phyloP scores from a whole-genome alignment of 1,140 invertebrate genomes.

The Drosophila insularis region DNA sequence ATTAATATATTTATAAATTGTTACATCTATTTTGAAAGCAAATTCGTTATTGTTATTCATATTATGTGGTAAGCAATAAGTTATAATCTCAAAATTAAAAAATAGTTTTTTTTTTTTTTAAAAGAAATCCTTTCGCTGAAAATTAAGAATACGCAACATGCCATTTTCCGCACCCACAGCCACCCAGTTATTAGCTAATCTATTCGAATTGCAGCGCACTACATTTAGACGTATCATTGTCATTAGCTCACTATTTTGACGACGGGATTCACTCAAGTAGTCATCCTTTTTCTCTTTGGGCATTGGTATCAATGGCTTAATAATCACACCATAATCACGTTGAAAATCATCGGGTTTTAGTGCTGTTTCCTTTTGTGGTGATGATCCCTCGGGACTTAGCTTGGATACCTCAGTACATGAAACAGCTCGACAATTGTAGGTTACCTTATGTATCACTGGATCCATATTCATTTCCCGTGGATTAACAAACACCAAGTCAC shows the following conservation, averaged over 20 bases:
- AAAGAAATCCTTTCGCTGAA: slow-evolving; percentile 39
- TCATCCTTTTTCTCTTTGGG: background rate
- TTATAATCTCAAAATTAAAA: slow-evolving; percentile 9
- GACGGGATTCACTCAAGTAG: slow-evolving; percentile 39
- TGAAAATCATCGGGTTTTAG: slow-evolving; percentile 39
- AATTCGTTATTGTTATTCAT: background rate
- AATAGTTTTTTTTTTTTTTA: background rate
- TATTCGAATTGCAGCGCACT: slow-evolving; percentile 64
- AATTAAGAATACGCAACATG: slow-evolving; percentile 62
- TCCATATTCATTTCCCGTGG: slow-evolving; percentile 43
- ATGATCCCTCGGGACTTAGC: slow-evolving; percentile 8
- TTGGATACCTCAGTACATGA: slow-evolving; percentile 34
- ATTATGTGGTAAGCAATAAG: background rate
- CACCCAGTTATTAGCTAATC: slow-evolving; percentile 37
- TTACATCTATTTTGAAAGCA: slow-evolving; percentile 1
- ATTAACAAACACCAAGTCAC: slow-evolving; percentile 57
- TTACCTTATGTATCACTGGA: slow-evolving; percentile 8
- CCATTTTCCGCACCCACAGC: slow-evolving; percentile 72
- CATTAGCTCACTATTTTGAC: slow-evolving; percentile 25
- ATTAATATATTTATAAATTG: background rate
- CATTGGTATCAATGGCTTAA: slow-evolving; percentile 40
- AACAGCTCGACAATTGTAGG: slow-evolving; percentile 18
- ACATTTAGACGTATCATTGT: slow-evolving; percentile 48
- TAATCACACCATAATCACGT: slow-evolving; percentile 58
- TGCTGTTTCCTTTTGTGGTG: background rate